Conservation (phyloP, 1,140 invertebrate genomes). For the Planococcus citri region DNA sequence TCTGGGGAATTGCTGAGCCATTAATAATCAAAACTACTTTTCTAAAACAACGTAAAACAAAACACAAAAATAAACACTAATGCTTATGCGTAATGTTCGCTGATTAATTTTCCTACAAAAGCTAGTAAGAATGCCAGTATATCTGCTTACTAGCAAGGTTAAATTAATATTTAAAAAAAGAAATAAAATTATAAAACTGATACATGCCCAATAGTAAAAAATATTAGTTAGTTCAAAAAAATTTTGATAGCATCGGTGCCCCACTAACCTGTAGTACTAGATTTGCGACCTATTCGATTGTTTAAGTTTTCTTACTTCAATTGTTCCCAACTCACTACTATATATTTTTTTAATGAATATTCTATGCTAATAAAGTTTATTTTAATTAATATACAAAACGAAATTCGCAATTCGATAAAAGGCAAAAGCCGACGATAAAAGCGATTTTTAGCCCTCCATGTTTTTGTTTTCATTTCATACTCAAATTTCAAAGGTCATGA, state of each 20-base stretch:
- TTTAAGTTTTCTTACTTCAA: too few relatives aligned
- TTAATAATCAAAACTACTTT: slow-evolving; percentile 20
- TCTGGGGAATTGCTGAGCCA: slow-evolving; percentile 32
- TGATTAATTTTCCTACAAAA: slow-evolving; percentile 15
- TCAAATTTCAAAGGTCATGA: too few relatives aligned
- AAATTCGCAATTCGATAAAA: too few relatives aligned
- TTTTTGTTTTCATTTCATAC: too few relatives aligned
- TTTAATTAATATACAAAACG: too few relatives aligned
- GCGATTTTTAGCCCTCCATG: too few relatives aligned
- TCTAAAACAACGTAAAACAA: slow-evolving; percentile 18
- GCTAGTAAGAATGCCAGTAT: slow-evolving; percentile 16
- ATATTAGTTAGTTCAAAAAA: not conserved
- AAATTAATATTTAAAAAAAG: not conserved
- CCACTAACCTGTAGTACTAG: not conserved
- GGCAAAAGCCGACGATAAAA: too few relatives aligned
- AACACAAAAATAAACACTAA: slow-evolving; percentile 9
- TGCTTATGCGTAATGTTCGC: slow-evolving; percentile 15
- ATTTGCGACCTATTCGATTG: too few relatives aligned
- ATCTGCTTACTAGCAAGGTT: not conserved
- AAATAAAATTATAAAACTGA: not conserved
- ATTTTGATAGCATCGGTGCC: not conserved
- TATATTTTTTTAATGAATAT: too few relatives aligned
- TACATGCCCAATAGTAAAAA: not conserved
- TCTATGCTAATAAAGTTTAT: too few relatives aligned
- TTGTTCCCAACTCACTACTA: too few relatives aligned